These are phyloP conservation scores for Drosophila virilis DNA, from an alignment of 1,140 invertebrate genomes.

Conservation along the genomic window DNA sequence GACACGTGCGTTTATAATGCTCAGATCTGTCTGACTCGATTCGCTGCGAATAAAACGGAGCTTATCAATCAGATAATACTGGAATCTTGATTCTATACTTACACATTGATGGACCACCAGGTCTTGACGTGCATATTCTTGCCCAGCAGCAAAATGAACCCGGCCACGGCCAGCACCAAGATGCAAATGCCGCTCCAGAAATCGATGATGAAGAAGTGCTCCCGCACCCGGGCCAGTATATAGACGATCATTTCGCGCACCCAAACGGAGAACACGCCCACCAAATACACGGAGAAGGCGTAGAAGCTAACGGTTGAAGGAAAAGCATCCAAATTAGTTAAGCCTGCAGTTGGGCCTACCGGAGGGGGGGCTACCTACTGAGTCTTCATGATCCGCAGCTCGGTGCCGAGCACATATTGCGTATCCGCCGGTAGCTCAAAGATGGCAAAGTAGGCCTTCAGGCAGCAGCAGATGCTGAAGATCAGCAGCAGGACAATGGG, in stretches of 20 bases:
- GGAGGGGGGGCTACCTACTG: constrained; percentile 47
- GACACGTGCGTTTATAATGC: constrained; percentile 70
- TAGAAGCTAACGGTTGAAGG: constrained; percentile 54
- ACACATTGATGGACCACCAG: constrained; percentile 81
- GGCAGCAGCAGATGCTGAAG: constrained; percentile 63
- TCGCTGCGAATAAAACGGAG: constrained; percentile 33
- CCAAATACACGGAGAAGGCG: constrained; percentile 66
- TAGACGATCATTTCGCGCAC: constrained; percentile 75
- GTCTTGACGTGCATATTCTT: constrained; percentile 67
- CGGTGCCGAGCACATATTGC: constrained; percentile 58
- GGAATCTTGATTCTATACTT: constrained; percentile 12
- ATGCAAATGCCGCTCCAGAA: constrained; percentile 79
- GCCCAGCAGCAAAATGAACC: constrained; percentile 64
- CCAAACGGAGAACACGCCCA: constrained; percentile 70
- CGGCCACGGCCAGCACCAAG: constrained; percentile 65
- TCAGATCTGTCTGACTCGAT: constrained; percentile 70
- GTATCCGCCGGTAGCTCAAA: constrained; percentile 62
- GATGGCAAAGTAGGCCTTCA: constrained; percentile 66
- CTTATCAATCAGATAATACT: not conserved
- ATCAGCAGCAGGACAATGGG: constrained; percentile 62
- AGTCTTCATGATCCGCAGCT: constrained; percentile 67
- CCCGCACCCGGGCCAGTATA: constrained; percentile 59
- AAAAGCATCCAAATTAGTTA: not conserved
- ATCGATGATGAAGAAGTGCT: constrained; percentile 79
- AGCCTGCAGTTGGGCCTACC: too few relatives aligned